Evolutionary conservation across 37 sponge, comb jelly and placozoan genomes (phyloP), one percentile per base, ranked within the genome.

Genomic region (Tethya wilhelma): DNA sequence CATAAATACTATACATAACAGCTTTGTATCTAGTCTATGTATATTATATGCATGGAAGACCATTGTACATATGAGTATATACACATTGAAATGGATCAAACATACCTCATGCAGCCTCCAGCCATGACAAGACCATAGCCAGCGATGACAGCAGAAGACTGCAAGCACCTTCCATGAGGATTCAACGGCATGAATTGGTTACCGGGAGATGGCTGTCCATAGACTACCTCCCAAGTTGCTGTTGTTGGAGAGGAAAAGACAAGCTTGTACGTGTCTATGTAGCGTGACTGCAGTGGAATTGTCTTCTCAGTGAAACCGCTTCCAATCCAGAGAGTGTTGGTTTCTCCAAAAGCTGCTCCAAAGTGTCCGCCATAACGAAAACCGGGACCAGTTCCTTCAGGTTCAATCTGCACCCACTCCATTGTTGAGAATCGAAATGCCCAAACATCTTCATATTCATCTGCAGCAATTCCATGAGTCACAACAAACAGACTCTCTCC

Each of bases 41-140:
- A 39, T 23, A 26, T 39, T 23, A 69, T 12, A 9, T 33, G 23
- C 70, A 34, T 69, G 43, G 14, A 34, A 38, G 42, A 38, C 6
- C 9, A 38, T 34, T 73, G 56, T 31, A 45, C n/a, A n/a, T n/a
- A n/a, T n/a, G n/a, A 7, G 19, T 42, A 29, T 46, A 42, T 9
- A 62, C 30, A 26, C 9, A 8, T 22, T 62, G 64, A 22, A 11
- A 29, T 62, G 30, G 7, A 62, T 11, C 64, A 62, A 62, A 66
- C 62, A n/a, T 53, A 84, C 84, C 77, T 88, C 64, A 81, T 67
- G 69, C 88, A 88, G 31, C 88, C 88, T 9, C 88, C 88, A 68
- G 8, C 60, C 37, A 88, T 74, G 40, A 81, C 88, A 33, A 88
- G 31, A 8, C 23, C 33, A 29, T 49, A 31, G 0, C 38, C 46